These are phyloP conservation scores for Tolmerus cingulatus DNA, from an alignment of 2,888 invertebrate species.

Conservation along the genomic window DNA sequence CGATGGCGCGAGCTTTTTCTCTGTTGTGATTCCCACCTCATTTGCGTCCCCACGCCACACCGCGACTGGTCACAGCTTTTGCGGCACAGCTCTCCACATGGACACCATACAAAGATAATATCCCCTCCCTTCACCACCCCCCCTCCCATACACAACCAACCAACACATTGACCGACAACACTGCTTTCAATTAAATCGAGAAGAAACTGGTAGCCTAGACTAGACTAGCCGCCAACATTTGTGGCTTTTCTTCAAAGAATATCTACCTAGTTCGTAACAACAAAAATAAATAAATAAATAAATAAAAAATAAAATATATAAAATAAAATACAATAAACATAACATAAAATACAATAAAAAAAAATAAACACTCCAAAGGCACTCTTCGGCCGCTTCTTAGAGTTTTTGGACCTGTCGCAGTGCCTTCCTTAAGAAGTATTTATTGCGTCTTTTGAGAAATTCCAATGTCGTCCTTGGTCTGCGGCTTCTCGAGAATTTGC, in stretches of 20 bases:
- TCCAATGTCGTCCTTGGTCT: background rate
- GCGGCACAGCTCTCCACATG: background rate
- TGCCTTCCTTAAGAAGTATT: background rate
- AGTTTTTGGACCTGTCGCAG: background rate
- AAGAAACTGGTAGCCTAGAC: background rate
- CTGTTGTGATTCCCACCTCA: background rate
- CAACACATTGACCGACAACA: background rate
- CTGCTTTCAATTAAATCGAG: background rate
- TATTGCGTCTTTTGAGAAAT: background rate
- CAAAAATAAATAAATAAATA: background rate
- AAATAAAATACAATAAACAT: too few species aligned
- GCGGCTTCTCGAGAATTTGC: background rate
- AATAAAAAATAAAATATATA: background rate
- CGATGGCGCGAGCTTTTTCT: background rate
- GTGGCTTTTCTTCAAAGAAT: background rate
- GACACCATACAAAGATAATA: too few species aligned
- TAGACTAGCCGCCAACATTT: background rate
- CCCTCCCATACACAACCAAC: too few species aligned
- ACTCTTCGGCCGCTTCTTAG: background rate
- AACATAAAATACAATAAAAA: background rate
- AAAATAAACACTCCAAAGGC: background rate
- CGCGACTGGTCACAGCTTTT: background rate
- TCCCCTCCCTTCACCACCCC: too few species aligned
- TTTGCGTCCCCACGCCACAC: background rate
- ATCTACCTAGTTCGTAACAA: background rate